phyloP scores from a whole-genome alignment of 2,888 invertebrate species.

The Lasioglossum zephyrum region DNA sequence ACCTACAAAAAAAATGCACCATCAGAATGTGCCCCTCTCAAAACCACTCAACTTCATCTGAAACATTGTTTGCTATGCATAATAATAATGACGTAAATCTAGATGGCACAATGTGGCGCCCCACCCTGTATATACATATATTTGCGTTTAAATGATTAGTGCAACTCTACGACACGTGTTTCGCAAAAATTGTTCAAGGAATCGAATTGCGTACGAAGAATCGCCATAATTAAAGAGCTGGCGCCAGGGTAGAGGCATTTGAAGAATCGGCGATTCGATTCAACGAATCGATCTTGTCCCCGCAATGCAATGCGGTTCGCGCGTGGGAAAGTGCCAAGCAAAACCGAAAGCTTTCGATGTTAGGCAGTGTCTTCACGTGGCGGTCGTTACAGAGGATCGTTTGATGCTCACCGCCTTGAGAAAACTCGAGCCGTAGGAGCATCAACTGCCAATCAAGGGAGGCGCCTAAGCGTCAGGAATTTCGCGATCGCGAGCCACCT shows the following conservation, averaged over 20 bases:
- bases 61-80: too few relatives aligned
- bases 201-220: neutral
- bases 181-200: neutral
- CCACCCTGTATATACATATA: too few relatives aligned
- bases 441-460: constrained; percentile 70
- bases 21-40: too few relatives aligned
- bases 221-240: neutral
- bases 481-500: constrained; percentile 68
- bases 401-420: constrained; percentile 66
- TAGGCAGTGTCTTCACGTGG: constrained; percentile 57
- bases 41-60: too few relatives aligned
- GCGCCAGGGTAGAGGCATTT: neutral
- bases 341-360: constrained; percentile 28
- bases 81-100: too few relatives aligned
- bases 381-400: constrained; percentile 49
- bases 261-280: constrained; percentile 1
- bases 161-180: neutral
- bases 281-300: constrained; percentile 8
- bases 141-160: too few relatives aligned
- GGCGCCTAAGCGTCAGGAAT: constrained; percentile 70
- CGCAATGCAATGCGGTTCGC: constrained; percentile 45
- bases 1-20: too few relatives aligned
- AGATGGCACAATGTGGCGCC: too few relatives aligned
- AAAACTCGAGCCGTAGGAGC: constrained; percentile 44
- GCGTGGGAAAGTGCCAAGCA: constrained; percentile 41